Evolutionary conservation across 1,140 invertebrate genomes (phyloP).

Genomic region (Macrobrachium nipponense): DNA sequence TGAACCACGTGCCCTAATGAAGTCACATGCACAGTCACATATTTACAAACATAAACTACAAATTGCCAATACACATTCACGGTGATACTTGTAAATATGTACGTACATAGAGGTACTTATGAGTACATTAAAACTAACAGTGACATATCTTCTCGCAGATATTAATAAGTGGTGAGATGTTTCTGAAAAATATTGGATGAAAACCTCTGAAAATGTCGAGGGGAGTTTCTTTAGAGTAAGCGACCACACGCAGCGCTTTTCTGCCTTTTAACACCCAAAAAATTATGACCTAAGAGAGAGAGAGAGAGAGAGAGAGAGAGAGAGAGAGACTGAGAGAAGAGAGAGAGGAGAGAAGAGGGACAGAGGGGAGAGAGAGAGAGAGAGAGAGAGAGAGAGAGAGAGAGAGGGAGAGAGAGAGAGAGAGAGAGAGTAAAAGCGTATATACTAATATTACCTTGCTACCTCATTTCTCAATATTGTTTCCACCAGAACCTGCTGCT

Average conservation of each 20-base stretch:
- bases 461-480: too few species aligned
- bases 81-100: neutral
- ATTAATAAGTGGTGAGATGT: neutral
- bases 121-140: neutral
- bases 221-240: neutral
- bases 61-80: neutral
- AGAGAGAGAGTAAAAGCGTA: neutral
- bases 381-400: conserved; percentile 16
- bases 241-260: conserved; percentile 3
- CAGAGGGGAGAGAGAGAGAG: neutral
- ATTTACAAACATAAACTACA: neutral
- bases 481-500: too few species aligned
- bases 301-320: conserved; percentile 16
- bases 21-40: neutral
- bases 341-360: neutral
- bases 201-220: neutral
- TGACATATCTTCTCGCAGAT: neutral
- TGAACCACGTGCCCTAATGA: neutral
- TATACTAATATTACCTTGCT: neutral
- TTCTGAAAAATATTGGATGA: too few species aligned
- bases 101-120: neutral
- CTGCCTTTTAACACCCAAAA: neutral
- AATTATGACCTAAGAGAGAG: neutral
- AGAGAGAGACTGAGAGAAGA: conserved; percentile 13
- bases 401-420: conserved; percentile 9